Evolutionary conservation across 2,113 vertebrate species (phyloP).

Genomic region (Percina caprodes): DNA sequence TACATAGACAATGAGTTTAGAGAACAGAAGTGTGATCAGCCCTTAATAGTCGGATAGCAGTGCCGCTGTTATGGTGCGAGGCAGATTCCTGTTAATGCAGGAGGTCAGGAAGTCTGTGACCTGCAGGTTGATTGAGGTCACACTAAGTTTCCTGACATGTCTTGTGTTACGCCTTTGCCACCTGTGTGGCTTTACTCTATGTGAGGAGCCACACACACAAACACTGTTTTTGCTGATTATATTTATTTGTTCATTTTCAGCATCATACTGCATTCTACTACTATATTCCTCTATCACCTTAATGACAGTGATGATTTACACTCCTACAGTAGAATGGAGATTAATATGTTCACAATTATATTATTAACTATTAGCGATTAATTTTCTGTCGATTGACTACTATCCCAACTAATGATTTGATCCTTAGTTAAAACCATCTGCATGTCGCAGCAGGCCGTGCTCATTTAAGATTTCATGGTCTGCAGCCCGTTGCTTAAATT

Average conservation of each 20-base stretch:
- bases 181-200: not conserved
- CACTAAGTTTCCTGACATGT: slow-evolving; percentile 19
- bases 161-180: slow-evolving; percentile 7
- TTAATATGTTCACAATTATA: not conserved
- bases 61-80: not conserved
- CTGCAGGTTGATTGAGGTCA: not conserved
- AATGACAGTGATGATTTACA: slow-evolving; percentile 11
- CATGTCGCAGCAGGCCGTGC: not conserved
- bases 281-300: slow-evolving; percentile 14
- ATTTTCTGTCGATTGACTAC: not conserved
- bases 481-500: not conserved
- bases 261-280: slow-evolving; percentile 23
- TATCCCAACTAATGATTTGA: not conserved
- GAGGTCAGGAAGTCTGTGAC: slow-evolving; percentile 21
- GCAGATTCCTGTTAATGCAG: slow-evolving; percentile 18
- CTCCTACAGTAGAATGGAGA: slow-evolving; percentile 3
- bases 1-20: slow-evolving; percentile 6
- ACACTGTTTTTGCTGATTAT: slow-evolving; percentile 27
- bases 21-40: slow-evolving; percentile 11
- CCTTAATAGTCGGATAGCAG: not conserved
- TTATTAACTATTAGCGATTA: not conserved
- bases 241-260: slow-evolving; percentile 18
- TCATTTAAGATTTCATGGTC: not conserved
- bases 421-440: slow-evolving; percentile 1
- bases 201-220: not conserved